phyloP scores from a whole-genome alignment of 1,140 invertebrate genomes.

The Ganaspis sp. region DNA sequence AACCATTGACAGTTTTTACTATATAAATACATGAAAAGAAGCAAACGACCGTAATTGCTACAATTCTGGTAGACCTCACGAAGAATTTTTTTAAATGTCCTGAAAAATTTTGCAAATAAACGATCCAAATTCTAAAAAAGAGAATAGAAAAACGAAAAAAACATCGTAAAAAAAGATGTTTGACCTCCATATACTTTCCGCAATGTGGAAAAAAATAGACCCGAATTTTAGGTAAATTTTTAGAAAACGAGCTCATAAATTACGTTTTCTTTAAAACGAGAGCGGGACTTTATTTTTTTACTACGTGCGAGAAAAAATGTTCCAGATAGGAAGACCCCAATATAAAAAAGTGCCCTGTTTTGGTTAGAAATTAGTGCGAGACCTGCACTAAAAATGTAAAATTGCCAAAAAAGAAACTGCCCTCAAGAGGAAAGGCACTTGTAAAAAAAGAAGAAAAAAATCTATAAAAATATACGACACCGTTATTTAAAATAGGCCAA shows the following conservation, averaged over 20 bases:
- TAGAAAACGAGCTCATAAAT: constrained; percentile 4
- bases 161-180: neutral
- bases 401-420: constrained; percentile 16
- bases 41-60: constrained; percentile 16
- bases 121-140: constrained; percentile 2
- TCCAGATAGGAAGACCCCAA: constrained; percentile 47
- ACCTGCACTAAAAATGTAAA: constrained; percentile 53
- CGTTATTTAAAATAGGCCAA: constrained; percentile 68
- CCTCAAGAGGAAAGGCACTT: neutral
- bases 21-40: constrained; percentile 2
- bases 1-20: too few species aligned
- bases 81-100: neutral
- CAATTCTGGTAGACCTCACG: constrained; percentile 29
- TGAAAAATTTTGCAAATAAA: neutral
- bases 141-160: constrained; percentile 1
- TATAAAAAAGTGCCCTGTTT: constrained; percentile 69
- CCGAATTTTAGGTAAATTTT: constrained; percentile 28
- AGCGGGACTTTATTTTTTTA: constrained; percentile 65
- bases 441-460: constrained; percentile 49
- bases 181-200: neutral
- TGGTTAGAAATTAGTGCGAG: constrained; percentile 69
- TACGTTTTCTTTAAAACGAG: constrained; percentile 21
- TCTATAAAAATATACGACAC: constrained; percentile 71
- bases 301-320: constrained; percentile 51
- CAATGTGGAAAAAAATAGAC: constrained; percentile 31